Conservation (phyloP, 2,797 vertebrate species). For the Cynopterus sphinx region DNA sequence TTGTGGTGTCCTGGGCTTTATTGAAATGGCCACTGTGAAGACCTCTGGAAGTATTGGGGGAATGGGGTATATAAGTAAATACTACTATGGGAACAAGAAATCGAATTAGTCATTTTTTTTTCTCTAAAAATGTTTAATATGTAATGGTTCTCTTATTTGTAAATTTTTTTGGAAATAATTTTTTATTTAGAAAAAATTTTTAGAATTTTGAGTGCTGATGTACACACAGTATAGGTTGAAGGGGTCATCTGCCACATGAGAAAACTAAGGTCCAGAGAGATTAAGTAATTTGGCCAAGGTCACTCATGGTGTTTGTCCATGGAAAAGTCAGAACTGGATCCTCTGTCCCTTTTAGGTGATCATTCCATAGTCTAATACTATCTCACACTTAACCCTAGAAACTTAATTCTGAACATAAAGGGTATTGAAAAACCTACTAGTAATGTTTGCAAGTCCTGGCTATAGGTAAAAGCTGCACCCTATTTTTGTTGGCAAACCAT, state of each 20-base stretch:
- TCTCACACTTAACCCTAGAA: not conserved
- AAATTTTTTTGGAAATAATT: not conserved
- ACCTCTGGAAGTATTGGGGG: not conserved
- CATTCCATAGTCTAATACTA: not conserved
- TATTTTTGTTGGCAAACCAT: not conserved
- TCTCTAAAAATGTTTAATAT: not conserved
- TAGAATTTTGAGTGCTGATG: not conserved
- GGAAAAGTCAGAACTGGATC: not conserved
- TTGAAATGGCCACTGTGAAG: not conserved
- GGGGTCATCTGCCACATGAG: not conserved
- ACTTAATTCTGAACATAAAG: not conserved
- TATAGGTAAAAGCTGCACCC: not conserved
- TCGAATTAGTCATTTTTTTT: not conserved
- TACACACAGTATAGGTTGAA: not conserved
- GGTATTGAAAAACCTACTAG: not conserved
- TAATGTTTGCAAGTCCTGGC: not conserved
- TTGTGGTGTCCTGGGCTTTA: not conserved
- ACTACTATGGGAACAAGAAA: not conserved
- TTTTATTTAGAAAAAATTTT: not conserved
- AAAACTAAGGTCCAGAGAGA: not conserved
- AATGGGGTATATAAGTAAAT: not conserved
- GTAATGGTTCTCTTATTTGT: not conserved
- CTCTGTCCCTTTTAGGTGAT: not conserved
- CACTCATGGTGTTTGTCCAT: not conserved
- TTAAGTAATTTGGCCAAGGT: not conserved